Conservation (phyloP, 2,888 invertebrate genomes). For the Hirtodrosophila cameraria region DNA sequence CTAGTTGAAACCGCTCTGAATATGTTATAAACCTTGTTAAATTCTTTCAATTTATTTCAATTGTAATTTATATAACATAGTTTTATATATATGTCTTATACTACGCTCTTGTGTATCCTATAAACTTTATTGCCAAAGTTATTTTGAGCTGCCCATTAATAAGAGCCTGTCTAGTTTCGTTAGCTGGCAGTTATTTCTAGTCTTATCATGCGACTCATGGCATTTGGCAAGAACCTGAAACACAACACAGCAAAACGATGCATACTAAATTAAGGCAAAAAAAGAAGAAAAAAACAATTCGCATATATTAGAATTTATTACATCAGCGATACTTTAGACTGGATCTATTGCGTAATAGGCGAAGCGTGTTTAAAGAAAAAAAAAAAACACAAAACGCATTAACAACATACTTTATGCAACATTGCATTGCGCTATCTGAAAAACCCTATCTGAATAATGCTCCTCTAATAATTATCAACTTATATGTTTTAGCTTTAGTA, state of each 20-base stretch:
- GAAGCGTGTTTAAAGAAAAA: not conserved
- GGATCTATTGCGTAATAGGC: constrained; percentile 48
- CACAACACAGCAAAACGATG: constrained; percentile 18
- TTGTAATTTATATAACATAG: no score
- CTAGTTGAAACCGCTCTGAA: no score
- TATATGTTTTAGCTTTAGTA: no score
- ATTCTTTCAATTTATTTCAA: no score
- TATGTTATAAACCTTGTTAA: no score
- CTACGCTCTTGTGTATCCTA: constrained; percentile 1
- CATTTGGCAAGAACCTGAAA: constrained; percentile 52
- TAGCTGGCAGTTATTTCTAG: constrained; percentile 14
- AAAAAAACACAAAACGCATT: not conserved
- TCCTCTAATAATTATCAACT: not conserved
- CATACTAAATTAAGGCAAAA: constrained; percentile 48
- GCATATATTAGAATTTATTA: constrained; percentile 66
- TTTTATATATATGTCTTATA: no score
- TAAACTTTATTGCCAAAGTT: not conserved
- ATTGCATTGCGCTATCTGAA: not conserved
- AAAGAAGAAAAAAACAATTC: constrained; percentile 28
- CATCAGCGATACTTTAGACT: constrained; percentile 29
- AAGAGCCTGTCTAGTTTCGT: constrained; percentile 7
- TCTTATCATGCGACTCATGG: constrained; percentile 36
- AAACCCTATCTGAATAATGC: not conserved
- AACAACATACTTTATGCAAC: constrained; percentile 6
- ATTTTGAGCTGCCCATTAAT: constrained; percentile 19